Base-by-base conservation (phyloP, 2,797 vertebrate species). In the Sebastes baramenuke region DNA sequence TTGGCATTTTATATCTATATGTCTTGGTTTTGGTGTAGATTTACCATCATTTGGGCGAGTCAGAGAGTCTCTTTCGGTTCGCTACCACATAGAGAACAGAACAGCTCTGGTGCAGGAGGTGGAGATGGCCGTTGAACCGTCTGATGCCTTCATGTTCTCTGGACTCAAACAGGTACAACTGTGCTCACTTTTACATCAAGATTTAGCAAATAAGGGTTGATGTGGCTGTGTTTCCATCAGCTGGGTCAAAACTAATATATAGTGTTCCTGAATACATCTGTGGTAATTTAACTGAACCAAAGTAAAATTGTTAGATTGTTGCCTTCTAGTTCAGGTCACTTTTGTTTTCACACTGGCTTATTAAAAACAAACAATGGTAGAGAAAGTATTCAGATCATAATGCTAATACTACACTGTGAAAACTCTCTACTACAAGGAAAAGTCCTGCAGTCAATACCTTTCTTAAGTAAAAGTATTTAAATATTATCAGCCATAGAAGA, bases 101-200 rank as follows among this genome's bases (percentile, higher is more conserved):
- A 99, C 98, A 0, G 84, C 94, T 66, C 92, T 98, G 85, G 98
- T 99, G 71, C 98, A 99, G 84, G 98, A 99, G 70, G 97, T 99
- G 79, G 98, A 99, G 88, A 96, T 99, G 84, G 96, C 97, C 0
- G 97, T 99, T 72, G 98, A 99, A 75, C 98, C 99, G 25, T 99
- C 97, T 1, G 99, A 99, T 49, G 97, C 99, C 68, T 99, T 99
- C 95, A 99, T 99, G 99, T 99, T 99, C 93, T 99, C 98, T 65
- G 99, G 99, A 81, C 97, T 99, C 77, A 99, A 99, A 86, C 98
- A 99, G 98, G 99, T 99, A 77, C 9, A 25, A 0, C 32, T 6
- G 3, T 16, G 8, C 7, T 71, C 14, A 32, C 6, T 32, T 38
- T 54, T 10, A 32, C 18, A n/a, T n/a, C 0, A 52, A n/a, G 49